These are phyloP conservation scores for Coelinius sp. DNA, from an alignment of 2,888 invertebrate species.

Conservation along the genomic window DNA sequence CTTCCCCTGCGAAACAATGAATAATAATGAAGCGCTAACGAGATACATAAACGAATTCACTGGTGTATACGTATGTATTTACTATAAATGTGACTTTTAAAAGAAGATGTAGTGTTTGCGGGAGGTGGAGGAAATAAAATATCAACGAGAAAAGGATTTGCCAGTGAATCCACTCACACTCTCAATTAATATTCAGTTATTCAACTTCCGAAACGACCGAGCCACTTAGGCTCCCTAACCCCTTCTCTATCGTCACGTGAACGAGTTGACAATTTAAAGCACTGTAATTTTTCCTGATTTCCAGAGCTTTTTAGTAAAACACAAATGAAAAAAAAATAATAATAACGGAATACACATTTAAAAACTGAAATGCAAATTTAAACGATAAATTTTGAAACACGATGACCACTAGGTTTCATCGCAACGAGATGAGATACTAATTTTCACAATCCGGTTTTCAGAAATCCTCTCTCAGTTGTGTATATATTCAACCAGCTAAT, in stretches of 20 bases:
- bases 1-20: constrained; percentile 53
- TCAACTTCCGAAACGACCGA: constrained; percentile 57
- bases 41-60: constrained; percentile 40
- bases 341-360: neutral
- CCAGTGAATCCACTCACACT: constrained; percentile 44
- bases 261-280: constrained; percentile 14
- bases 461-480: constrained; percentile 21
- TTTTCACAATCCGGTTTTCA: constrained; percentile 29
- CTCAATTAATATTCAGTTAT: constrained; percentile 64
- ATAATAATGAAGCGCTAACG: constrained; percentile 65
- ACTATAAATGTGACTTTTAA: neutral
- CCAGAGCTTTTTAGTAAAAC: neutral
- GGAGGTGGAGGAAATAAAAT: constrained; percentile 20
- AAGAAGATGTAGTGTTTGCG: constrained; percentile 11
- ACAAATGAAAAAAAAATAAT: neutral
- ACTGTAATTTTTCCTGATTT: constrained; percentile 21
- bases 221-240: constrained; percentile 52
- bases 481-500: constrained; percentile 32
- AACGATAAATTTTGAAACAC: constrained; percentile 1
- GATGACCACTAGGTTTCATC: constrained; percentile 17
- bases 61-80: neutral
- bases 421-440: constrained; percentile 35
- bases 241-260: constrained; percentile 14
- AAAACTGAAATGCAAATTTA: neutral
- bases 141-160: constrained; percentile 37